Conservation (phyloP, 2,113 vertebrate species). For the Thryonomys swinderianus region DNA sequence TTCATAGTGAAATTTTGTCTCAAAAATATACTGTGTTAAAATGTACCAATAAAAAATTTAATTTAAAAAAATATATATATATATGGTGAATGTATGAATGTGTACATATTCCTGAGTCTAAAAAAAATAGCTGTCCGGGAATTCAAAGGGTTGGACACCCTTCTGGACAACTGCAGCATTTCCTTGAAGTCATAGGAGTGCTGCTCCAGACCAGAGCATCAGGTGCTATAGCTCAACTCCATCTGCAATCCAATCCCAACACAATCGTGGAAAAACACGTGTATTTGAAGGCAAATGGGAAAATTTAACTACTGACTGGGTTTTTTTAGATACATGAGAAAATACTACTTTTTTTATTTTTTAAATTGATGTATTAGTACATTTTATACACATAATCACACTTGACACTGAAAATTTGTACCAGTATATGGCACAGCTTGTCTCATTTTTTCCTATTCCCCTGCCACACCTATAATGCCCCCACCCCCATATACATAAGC, state of each 20-base stretch:
- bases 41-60: too few species aligned
- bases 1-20: too few species aligned
- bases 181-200: background rate
- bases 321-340: background rate
- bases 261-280: background rate
- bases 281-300: background rate
- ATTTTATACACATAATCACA: too few species aligned
- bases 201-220: background rate
- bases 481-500: too few species aligned
- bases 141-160: background rate
- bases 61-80: too few species aligned
- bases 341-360: too few species aligned
- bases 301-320: background rate
- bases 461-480: too few species aligned
- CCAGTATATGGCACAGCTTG: too few species aligned
- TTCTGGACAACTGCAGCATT: background rate
- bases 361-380: too few species aligned
- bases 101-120: background rate
- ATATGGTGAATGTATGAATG: background rate
- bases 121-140: background rate
- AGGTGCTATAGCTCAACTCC: accelerated
- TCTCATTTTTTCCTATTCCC: too few species aligned
- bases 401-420: too few species aligned
- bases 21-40: too few species aligned
- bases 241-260: background rate